Evolutionary conservation across 2,888 invertebrate genomes (phyloP).

Genomic region (Pyrrhia umbra): DNA sequence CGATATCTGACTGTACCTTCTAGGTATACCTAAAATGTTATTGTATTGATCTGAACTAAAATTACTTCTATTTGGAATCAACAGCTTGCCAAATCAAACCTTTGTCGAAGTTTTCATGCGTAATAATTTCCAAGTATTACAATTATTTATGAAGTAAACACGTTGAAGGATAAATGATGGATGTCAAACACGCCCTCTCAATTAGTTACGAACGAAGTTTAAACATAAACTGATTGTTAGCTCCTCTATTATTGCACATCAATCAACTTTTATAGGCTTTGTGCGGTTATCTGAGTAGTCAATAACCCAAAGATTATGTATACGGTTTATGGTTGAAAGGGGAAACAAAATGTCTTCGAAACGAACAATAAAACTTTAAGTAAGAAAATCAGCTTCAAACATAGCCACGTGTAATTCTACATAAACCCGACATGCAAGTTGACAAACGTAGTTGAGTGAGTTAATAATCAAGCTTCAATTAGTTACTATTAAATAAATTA

Average conservation of each 20-base stretch:
- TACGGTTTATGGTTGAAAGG: slow-evolving; percentile 48
- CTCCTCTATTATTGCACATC: slow-evolving; percentile 19
- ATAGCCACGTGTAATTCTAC: too few relatives aligned
- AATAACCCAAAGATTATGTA: slow-evolving; percentile 62
- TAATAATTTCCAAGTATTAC: too few relatives aligned
- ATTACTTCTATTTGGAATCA: too few relatives aligned
- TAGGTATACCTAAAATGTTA: too few relatives aligned
- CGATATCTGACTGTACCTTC: too few relatives aligned
- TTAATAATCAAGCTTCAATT: background rate
- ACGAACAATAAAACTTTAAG: slow-evolving; percentile 55
- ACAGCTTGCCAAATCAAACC: too few relatives aligned
- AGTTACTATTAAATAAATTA: background rate
- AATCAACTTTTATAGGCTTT: slow-evolving; percentile 45
- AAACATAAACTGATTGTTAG: slow-evolving; percentile 35
- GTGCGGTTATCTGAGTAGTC: slow-evolving; percentile 46
- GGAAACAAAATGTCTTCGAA: slow-evolving; percentile 63
- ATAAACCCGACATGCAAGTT: too few relatives aligned
- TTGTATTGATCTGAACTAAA: too few relatives aligned
- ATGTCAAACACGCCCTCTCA: slow-evolving; percentile 27
- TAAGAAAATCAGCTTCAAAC: slow-evolving; percentile 1
- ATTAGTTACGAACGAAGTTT: slow-evolving; percentile 24
- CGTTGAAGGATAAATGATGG: slow-evolving; percentile 36
- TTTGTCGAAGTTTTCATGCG: too few relatives aligned
- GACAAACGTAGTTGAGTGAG: background rate
- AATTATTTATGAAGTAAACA: slow-evolving; percentile 40